phyloP scores from a whole-genome alignment of 2,797 vertebrate genomes.

The Tolypeutes matacus region DNA sequence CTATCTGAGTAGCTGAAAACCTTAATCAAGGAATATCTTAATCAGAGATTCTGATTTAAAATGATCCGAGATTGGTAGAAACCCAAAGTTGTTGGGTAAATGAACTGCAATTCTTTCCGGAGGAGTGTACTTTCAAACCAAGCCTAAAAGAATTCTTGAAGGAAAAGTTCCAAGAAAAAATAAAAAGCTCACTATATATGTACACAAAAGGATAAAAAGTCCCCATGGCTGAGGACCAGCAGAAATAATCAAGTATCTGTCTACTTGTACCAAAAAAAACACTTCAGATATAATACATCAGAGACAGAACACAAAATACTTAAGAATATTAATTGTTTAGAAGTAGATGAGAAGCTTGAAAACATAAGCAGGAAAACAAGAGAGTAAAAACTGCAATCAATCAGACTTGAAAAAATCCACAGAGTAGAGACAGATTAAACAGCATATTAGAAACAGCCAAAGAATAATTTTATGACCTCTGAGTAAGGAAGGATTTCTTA shows the following conservation, averaged over 20 bases:
- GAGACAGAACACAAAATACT: neutral
- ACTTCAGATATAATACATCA: slow-evolving; percentile 30
- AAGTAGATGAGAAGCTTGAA: slow-evolving; percentile 49
- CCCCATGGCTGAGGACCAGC: neutral
- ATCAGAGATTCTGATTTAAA: neutral
- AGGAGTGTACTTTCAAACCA: neutral
- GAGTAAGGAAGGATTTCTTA: neutral
- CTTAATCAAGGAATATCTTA: neutral
- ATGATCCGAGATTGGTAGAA: neutral
- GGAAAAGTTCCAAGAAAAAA: neutral
- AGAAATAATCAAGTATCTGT: neutral
- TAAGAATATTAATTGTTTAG: slow-evolving; percentile 28
- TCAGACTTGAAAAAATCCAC: neutral
- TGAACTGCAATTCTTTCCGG: neutral
- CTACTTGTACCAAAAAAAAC: neutral
- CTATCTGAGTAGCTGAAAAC: neutral
- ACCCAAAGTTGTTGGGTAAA: neutral
- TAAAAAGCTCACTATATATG: neutral
- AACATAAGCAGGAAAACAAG: slow-evolving; percentile 29
- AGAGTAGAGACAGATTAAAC: slow-evolving; percentile 32
- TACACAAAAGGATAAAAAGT: neutral
- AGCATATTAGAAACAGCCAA: slow-evolving; percentile 1
- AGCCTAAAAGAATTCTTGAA: neutral
- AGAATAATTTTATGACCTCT: neutral
- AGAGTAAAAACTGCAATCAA: neutral